These are phyloP conservation scores for Physeter macrocephalus DNA, from an alignment of 2,113 vertebrate genomes.

Conservation along the genomic window DNA sequence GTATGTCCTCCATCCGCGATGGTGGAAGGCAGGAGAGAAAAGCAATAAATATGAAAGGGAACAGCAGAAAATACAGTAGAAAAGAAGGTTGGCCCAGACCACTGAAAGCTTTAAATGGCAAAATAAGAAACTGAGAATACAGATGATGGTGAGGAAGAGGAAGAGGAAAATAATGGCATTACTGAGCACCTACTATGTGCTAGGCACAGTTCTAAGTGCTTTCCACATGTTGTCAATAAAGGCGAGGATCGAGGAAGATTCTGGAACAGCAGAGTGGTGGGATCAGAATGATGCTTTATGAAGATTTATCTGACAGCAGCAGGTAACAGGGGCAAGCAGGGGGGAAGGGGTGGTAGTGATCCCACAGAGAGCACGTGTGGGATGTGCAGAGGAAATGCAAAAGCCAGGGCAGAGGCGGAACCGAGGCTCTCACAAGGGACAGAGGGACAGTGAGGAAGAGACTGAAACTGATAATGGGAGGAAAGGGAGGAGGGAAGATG, in stretches of 20 bases:
- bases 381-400: neutral
- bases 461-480: neutral
- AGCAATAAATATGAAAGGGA: too few species aligned
- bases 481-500: too few species aligned
- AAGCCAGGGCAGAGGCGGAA: neutral
- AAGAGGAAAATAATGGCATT: neutral
- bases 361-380: neutral
- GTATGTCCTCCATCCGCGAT: rapidly evolving
- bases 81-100: neutral
- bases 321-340: neutral
- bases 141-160: neutral
- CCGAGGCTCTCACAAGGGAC: neutral
- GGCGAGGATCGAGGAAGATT: neutral
- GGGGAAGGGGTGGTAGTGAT: rapidly evolving
- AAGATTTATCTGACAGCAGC: neutral
- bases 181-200: neutral
- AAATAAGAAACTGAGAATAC: neutral
- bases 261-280: neutral
- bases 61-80: neutral
- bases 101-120: neutral
- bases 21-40: neutral
- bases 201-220: neutral
- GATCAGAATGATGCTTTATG: neutral
- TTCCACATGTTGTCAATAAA: neutral
- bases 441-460: neutral